Evolutionary conservation across 2,888 invertebrate genomes (phyloP).

Genomic region (Ephialtes manifestator): DNA sequence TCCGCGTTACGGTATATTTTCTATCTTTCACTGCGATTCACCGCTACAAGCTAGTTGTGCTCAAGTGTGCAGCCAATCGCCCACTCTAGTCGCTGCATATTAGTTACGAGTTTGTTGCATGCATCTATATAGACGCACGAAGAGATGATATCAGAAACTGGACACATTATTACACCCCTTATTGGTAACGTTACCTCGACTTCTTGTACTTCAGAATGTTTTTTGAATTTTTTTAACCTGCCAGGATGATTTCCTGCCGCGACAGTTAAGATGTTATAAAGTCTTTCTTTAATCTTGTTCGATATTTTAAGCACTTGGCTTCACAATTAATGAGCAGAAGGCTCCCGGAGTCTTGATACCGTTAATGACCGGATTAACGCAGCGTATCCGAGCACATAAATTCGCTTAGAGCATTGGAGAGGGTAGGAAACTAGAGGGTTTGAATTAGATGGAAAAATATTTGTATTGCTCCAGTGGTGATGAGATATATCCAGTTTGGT

Average conservation of each 20-base stretch:
- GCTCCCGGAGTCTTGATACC: constrained; percentile 54
- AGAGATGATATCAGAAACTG: not conserved
- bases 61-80: not conserved
- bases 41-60: not conserved
- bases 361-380: constrained; percentile 67
- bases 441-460: constrained; percentile 18
- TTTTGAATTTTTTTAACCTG: not conserved
- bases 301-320: not conserved
- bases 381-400: constrained; percentile 54
- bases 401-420: constrained; percentile 15
- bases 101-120: not conserved
- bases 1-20: constrained; percentile 63
- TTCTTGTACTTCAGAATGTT: constrained; percentile 3
- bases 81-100: constrained; percentile 1
- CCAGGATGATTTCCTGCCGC: constrained; percentile 10
- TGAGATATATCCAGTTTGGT: constrained; percentile 31
- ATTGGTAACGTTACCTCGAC: constrained; percentile 9
- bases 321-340: constrained; percentile 49
- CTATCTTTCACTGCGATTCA: constrained; percentile 30
- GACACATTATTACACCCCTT: constrained; percentile 1
- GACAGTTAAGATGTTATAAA: constrained; percentile 30
- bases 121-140: not conserved
- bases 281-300: not conserved
- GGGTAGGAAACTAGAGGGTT: constrained; percentile 17
- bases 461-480: constrained; percentile 9